phyloP scores from a whole-genome alignment of 1,140 invertebrate genomes.

The Cepaea nemoralis region DNA sequence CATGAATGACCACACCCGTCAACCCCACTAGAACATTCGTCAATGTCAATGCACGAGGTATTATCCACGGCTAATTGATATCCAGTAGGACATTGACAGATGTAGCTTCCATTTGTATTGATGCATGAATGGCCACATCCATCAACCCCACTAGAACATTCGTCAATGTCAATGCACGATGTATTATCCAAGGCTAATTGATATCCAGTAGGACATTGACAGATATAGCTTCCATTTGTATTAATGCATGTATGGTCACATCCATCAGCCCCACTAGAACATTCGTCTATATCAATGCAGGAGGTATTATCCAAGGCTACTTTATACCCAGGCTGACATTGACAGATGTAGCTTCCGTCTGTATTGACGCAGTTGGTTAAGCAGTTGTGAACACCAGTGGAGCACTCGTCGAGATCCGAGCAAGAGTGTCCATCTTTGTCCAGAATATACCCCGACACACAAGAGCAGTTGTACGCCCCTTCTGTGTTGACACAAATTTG shows the following conservation, averaged over 20 bases:
- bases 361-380: constrained; percentile 42
- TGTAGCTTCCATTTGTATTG: background rate
- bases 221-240: background rate
- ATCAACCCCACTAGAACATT: background rate
- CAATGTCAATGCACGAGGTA: background rate
- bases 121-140: background rate
- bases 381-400: background rate
- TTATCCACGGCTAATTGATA: background rate
- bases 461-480: background rate
- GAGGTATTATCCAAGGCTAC: background rate
- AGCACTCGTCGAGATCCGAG: background rate
- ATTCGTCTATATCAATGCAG: constrained; percentile 35
- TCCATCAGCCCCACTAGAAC: background rate
- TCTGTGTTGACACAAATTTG: background rate
- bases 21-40: background rate
- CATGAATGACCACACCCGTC: background rate
- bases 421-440: background rate
- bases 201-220: background rate
- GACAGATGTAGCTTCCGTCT: constrained; percentile 27
- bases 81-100: background rate
- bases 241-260: constrained; percentile 39
- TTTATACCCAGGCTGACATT: background rate
- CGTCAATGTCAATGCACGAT: background rate
- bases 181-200: background rate
- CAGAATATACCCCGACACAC: background rate